These are phyloP conservation scores for Calliopsis andreniformis DNA, from an alignment of 1,140 invertebrate genomes.

Conservation along the genomic window DNA sequence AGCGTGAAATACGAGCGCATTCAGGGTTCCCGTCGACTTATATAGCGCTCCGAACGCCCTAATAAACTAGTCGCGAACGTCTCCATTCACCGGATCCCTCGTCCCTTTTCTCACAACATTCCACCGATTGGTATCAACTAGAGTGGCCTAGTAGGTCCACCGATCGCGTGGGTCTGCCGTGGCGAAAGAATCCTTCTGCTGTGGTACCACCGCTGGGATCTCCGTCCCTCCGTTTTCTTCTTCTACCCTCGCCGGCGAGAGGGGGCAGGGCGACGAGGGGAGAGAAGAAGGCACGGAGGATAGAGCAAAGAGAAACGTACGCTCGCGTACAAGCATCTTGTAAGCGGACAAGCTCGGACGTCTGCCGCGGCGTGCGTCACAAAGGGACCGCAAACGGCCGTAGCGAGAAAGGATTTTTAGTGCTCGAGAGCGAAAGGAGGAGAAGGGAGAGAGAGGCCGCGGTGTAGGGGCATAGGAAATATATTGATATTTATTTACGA, in stretches of 20 bases:
- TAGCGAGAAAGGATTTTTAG: conserved; percentile 64
- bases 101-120: conserved; percentile 50
- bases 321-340: conserved; percentile 66
- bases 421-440: conserved; percentile 38
- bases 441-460: not conserved
- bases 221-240: conserved; percentile 6
- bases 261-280: conserved; percentile 13
- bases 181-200: conserved; percentile 45
- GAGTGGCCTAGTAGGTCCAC: conserved; percentile 6
- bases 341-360: conserved; percentile 68
- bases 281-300: conserved; percentile 39
- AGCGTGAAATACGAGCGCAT: conserved; percentile 19
- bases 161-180: conserved; percentile 35
- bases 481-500: conserved; percentile 73
- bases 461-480: conserved; percentile 55
- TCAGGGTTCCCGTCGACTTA: not conserved
- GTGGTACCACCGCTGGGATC: conserved; percentile 40
- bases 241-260: not conserved
- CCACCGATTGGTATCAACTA: conserved; percentile 50
- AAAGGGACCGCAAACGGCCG: conserved; percentile 65
- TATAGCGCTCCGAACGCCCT: not conserved
- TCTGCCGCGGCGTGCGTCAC: conserved; percentile 65
- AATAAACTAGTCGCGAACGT: conserved; percentile 39
- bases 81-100: conserved; percentile 33
- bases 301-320: conserved; percentile 59